Evolutionary conservation across 2,797 vertebrate genomes (phyloP), one percentile per base, ranked within the genome.

Genomic region (Sebastes ruberrimus): DNA sequence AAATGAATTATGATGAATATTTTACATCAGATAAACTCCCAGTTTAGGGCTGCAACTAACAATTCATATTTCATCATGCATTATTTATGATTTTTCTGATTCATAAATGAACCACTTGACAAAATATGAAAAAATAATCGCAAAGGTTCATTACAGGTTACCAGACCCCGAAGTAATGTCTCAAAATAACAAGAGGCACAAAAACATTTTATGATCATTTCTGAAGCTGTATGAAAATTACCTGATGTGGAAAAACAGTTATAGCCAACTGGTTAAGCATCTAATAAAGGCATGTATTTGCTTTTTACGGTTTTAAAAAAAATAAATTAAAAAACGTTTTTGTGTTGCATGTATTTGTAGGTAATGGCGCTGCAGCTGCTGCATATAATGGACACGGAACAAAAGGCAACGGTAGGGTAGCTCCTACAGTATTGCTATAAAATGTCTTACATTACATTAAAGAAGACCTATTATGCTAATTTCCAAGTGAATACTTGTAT

Each of bases 321-420:
- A 27, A 27, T 27, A 27, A 27, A 27, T 27, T 27, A 27, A 46
- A 46, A 46, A 49, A 42, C 8, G 3, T 27, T 23, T 64, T 38
- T 57, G 35, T 38, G 2, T 67, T 73, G 1, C 61, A 2, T 73
- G 10, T 56, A 0, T 66, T 28, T 76, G 38, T 2, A 88, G 88
- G 84, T 59, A 72, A 86, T 3, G 71, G 60, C 27, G 27, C 27
- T 75, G 61, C 74, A 80, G 78, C 66, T 35, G 67, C 42, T 69
- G 55, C 57, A 60, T 46, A 74, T 6, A 81, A 77, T 66, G 84
- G 84, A 73, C 33, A 13, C 27, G 55, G 65, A 79, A 79, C 64
- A 69, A 86, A 90, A 69, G 78, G 85, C 42, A 88, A 85, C 1
- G 82, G 86, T 88, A 78, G 5, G 16, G 1, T 9, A 27, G 7